phyloP scores from a whole-genome alignment of 2,888 invertebrate species.

The Alcis repandata region DNA sequence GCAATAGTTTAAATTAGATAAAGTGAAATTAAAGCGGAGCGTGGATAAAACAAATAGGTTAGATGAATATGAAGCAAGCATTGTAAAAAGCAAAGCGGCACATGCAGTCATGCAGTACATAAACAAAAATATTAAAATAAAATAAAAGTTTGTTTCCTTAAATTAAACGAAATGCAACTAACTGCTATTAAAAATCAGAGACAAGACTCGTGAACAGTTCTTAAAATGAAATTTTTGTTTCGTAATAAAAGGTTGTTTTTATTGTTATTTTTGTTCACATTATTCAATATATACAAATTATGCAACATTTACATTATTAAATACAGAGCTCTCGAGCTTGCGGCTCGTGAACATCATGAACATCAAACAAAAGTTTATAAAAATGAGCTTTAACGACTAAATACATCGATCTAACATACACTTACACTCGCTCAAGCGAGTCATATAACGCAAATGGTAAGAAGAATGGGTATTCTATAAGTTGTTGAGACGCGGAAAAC shows the following conservation, averaged over 20 bases:
- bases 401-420: slow-evolving; percentile 31
- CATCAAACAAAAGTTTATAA: slow-evolving; percentile 59
- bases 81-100: slow-evolving; percentile 65
- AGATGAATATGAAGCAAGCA: slow-evolving; percentile 53
- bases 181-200: slow-evolving; percentile 77
- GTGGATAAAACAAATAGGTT: slow-evolving; percentile 53
- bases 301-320: slow-evolving; percentile 83
- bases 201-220: slow-evolving; percentile 73
- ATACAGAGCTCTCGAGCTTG: slow-evolving; percentile 55
- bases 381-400: slow-evolving; percentile 66
- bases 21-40: slow-evolving; percentile 56
- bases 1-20: slow-evolving; percentile 38
- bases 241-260: slow-evolving; percentile 83
- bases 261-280: slow-evolving; percentile 82
- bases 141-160: slow-evolving; percentile 60
- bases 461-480: slow-evolving; percentile 36
- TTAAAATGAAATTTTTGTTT: slow-evolving; percentile 78
- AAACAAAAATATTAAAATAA: slow-evolving; percentile 55
- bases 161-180: slow-evolving; percentile 61
- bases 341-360: slow-evolving; percentile 34
- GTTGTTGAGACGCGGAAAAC: not conserved
- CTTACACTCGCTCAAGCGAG: slow-evolving; percentile 29
- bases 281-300: slow-evolving; percentile 86
- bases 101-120: slow-evolving; percentile 62
- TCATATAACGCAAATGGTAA: slow-evolving; percentile 16